Base-by-base conservation (phyloP, 1,140 invertebrate genomes). In the Andricus grossulariae region DNA sequence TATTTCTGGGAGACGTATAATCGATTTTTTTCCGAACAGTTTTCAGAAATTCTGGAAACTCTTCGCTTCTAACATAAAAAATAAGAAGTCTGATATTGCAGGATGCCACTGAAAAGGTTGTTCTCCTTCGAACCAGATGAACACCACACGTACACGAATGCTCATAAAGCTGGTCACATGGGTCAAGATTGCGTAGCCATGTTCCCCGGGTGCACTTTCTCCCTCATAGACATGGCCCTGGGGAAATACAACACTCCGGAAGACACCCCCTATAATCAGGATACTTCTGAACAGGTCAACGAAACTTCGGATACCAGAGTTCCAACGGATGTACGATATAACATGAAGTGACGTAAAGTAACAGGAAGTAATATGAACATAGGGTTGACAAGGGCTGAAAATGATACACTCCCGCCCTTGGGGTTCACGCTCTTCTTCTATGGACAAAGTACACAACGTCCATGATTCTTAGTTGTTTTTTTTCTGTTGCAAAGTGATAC, bases 211-310 rank as follows among this genome's bases (percentile, higher is more conserved):
- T 96, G 95, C 87, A 92, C 93, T n/a, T 92, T 96, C 75, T 96
- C 95, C 12, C 87, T 96, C 76, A 92, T 96, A 73, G 95, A 96
- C 89, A 92, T 95, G 89, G 94, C 94, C 19, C 92, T 95, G 80
- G 95, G 95, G 25, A 94, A 94, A 88, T 95, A 95, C 85, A 93
- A 93, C 81, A 91, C 91, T 25, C 54, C 71, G 73, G 49, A 78
- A 74, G 74, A 66, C 54, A 77, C 83, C 71, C 18, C 73, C 45
- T 81, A 79, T 72, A 73, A 78, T 77, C 50, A 74, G 50, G 77
- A 85, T 49, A 70, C 57, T 66, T 19, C 79, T 16, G 77, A 84
- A 73, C 76, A 50, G 75, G 52, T 78, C 39, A 39, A 78, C 70
- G 83, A 50, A 80, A 84, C 77, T 78, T 82, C 76, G 32, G 79